A percentile compares a stretch with the other conserved stretches of the same genome.
These are phyloP conservation scores for Molorchus minor DNA, from an alignment of 2,888 invertebrate species.

Conservation along the genomic window DNA sequence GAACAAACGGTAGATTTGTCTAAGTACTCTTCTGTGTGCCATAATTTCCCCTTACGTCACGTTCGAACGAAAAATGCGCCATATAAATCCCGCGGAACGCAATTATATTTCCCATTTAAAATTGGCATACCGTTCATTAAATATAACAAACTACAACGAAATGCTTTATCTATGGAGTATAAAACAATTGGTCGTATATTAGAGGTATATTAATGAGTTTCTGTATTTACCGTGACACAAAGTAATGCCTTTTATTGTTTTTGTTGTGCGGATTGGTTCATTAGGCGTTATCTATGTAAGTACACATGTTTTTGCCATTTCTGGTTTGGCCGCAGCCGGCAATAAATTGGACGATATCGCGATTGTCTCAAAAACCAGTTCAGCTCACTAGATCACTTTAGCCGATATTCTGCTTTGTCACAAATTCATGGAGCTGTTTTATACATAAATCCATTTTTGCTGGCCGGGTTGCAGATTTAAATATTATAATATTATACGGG, in stretches of 20 bases:
- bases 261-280: slow-evolving; percentile 56
- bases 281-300: slow-evolving; percentile 58
- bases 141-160: slow-evolving; percentile 18
- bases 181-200: slow-evolving; percentile 43
- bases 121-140: slow-evolving; percentile 23
- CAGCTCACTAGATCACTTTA: slow-evolving; percentile 47
- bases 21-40: background rate
- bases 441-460: slow-evolving; percentile 24
- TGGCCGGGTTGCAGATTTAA: background rate
- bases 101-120: slow-evolving; percentile 12
- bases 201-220: slow-evolving; percentile 42
- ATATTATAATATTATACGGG: too few species aligned
- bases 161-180: slow-evolving; percentile 19
- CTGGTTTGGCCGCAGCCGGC: slow-evolving; percentile 53
- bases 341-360: slow-evolving; percentile 58
- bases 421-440: slow-evolving; percentile 36
- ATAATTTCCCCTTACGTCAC: background rate
- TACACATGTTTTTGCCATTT: slow-evolving; percentile 61
- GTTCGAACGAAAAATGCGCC: background rate
- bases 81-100: slow-evolving; percentile 12
- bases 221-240: slow-evolving; percentile 42
- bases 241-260: slow-evolving; percentile 48
- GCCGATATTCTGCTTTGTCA: slow-evolving; percentile 45
- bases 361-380: slow-evolving; percentile 58
- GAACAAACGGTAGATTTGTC: background rate